These are phyloP conservation scores for Coenobita brevimanus DNA, from an alignment of 1,140 invertebrate species.

Conservation along the genomic window DNA sequence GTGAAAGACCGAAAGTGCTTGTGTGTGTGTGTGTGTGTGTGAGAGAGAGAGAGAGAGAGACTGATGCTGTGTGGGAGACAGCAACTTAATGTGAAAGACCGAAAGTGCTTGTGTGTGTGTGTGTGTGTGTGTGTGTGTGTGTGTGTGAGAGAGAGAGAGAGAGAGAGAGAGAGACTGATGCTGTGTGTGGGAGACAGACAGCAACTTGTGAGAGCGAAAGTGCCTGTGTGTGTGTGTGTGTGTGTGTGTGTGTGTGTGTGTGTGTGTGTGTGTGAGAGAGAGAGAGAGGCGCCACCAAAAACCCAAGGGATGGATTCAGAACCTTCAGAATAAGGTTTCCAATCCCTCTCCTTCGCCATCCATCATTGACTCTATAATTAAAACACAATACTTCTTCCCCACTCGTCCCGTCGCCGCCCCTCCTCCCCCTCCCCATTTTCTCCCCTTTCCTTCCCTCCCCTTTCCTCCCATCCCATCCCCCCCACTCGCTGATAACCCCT, in stretches of 20 bases:
- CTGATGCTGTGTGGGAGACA: no score
- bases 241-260: no score
- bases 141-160: no score
- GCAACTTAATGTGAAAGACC: no score
- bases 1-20: not conserved
- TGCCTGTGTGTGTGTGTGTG: no score
- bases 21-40: not conserved
- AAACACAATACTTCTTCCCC: constrained; percentile 59
- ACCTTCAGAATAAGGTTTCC: constrained; percentile 46
- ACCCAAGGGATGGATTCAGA: constrained; percentile 29
- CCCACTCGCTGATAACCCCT: constrained; percentile 6
- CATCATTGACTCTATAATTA: constrained; percentile 66
- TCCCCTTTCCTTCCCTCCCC: not conserved
- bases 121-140: no score
- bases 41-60: not conserved
- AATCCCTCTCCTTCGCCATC: constrained; percentile 37
- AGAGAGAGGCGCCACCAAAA: constrained; percentile 1
- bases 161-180: no score
- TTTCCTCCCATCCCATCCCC: not conserved
- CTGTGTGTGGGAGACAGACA: no score
- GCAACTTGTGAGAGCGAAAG: no score
- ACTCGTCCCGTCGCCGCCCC: not conserved
- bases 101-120: no score
- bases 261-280: no score
- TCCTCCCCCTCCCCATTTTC: not conserved